A percentile compares a stretch with the other conserved stretches of the same genome.
These are phyloP conservation scores for Zaprionus ornatus DNA, from an alignment of 1,140 invertebrate species.

Conservation along the genomic window DNA sequence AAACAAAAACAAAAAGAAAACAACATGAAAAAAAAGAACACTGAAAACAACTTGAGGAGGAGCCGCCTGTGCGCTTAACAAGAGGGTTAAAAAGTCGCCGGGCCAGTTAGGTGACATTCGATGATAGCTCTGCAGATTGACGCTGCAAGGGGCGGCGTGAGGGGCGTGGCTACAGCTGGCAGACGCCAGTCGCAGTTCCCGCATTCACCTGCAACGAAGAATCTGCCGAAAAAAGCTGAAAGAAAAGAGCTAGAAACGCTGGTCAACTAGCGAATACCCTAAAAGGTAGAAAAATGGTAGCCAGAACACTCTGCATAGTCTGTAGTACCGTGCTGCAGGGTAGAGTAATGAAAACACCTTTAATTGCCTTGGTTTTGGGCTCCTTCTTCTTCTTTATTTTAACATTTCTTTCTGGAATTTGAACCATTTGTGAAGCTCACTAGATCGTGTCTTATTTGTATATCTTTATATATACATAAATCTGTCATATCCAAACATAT, in stretches of 20 bases:
- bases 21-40: slow-evolving; percentile 15
- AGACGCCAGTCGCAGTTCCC: not conserved
- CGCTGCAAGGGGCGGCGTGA: not conserved
- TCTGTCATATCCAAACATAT: not conserved
- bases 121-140: slow-evolving; percentile 21
- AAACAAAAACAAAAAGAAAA: not conserved
- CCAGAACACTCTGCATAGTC: not conserved
- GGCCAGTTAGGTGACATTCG: slow-evolving; percentile 49
- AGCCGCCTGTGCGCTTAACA: slow-evolving; percentile 24
- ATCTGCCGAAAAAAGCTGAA: not conserved
- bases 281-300: not conserved
- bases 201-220: not conserved
- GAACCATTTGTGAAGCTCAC: slow-evolving; percentile 30
- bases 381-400: slow-evolving; percentile 19
- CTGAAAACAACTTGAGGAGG: slow-evolving; percentile 13
- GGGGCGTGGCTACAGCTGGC: not conserved
- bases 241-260: not conserved
- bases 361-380: slow-evolving; percentile 15
- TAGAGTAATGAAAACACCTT: slow-evolving; percentile 7
- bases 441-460: not conserved
- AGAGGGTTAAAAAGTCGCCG: slow-evolving; percentile 40
- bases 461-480: not conserved
- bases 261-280: not conserved
- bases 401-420: slow-evolving; percentile 17
- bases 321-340: not conserved